phyloP scores from a whole-genome alignment of 2,888 invertebrate genomes.

The Drosophila limbata region DNA sequence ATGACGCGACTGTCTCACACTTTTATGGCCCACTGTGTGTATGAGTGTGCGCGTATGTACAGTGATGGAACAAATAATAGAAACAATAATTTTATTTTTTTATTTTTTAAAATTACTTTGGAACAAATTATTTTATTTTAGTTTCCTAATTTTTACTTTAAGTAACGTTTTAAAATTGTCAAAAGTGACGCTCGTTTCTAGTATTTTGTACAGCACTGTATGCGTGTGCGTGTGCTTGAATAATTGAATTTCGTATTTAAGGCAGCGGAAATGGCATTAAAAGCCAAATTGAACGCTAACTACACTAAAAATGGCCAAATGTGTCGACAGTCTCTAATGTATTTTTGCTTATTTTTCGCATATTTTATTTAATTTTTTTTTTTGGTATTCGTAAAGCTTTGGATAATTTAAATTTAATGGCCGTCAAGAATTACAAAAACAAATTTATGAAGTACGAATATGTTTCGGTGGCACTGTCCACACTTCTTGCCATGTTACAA shows the following conservation, averaged over 20 bases:
- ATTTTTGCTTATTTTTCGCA: conserved; percentile 34
- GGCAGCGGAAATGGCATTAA: conserved; percentile 75
- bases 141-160: too few relatives aligned
- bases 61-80: too few relatives aligned
- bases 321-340: conserved; percentile 63
- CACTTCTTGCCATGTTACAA: conserved; percentile 25
- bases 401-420: conserved; percentile 79
- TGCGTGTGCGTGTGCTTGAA: conserved; percentile 39
- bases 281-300: conserved; percentile 77
- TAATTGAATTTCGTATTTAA: conserved; percentile 74
- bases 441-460: conserved; percentile 62
- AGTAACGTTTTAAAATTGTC: too few relatives aligned
- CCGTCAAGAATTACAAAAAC: conserved; percentile 79
- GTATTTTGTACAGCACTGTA: too few relatives aligned
- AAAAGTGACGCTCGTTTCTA: too few relatives aligned
- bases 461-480: conserved; percentile 19
- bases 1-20: conserved; percentile 37
- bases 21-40: conserved; percentile 49
- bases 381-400: conserved; percentile 4
- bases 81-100: too few relatives aligned
- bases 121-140: too few relatives aligned
- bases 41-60: not conserved
- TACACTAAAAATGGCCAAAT: conserved; percentile 56
- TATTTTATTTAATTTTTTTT: conserved; percentile 24
- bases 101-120: too few relatives aligned